Percentiles rank a stretch among this genome's conserved stretches.
Conservation (phyloP, 2,888 invertebrate species). For the Ophion slaviceki region DNA sequence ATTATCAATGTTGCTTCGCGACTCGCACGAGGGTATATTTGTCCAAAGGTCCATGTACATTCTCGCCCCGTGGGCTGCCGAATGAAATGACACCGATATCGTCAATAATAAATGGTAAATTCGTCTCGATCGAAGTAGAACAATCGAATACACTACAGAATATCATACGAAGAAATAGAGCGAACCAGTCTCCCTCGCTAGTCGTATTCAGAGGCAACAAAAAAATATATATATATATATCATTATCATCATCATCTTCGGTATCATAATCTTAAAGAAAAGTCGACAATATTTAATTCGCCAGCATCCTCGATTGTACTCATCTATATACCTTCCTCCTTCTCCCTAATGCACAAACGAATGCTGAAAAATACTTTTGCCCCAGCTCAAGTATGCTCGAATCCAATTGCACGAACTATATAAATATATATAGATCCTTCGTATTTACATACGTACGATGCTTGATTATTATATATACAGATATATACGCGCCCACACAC, state of each 20-base stretch:
- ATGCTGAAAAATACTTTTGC: conserved; percentile 74
- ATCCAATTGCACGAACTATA: conserved; percentile 71
- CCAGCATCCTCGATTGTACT: conserved; percentile 61
- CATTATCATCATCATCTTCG: conserved; percentile 29
- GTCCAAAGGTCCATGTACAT: conserved; percentile 56
- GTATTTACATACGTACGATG: conserved; percentile 74
- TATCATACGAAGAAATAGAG: conserved; percentile 46
- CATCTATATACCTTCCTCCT: conserved; percentile 41
- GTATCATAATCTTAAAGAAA: conserved; percentile 49
- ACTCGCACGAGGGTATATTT: conserved; percentile 55
- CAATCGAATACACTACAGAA: conserved; percentile 52
- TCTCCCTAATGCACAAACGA: conserved; percentile 63
- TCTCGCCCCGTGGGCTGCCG: conserved; percentile 34
- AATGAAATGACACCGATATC: conserved; percentile 52
- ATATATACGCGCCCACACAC: conserved; percentile 66
- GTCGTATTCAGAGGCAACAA: conserved; percentile 26
- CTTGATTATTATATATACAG: conserved; percentile 73
- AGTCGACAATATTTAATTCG: conserved; percentile 45
- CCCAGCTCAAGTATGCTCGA: conserved; percentile 78
- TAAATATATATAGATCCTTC: conserved; percentile 55
- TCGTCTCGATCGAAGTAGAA: conserved; percentile 46
- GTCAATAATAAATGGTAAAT: conserved; percentile 61
- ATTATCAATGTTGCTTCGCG: conserved; percentile 48
- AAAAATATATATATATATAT: conserved; percentile 28
- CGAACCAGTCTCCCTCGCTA: conserved; percentile 48